These are phyloP conservation scores for Punctoribates punctum DNA, from an alignment of 2,888 invertebrate species.

Conservation along the genomic window DNA sequence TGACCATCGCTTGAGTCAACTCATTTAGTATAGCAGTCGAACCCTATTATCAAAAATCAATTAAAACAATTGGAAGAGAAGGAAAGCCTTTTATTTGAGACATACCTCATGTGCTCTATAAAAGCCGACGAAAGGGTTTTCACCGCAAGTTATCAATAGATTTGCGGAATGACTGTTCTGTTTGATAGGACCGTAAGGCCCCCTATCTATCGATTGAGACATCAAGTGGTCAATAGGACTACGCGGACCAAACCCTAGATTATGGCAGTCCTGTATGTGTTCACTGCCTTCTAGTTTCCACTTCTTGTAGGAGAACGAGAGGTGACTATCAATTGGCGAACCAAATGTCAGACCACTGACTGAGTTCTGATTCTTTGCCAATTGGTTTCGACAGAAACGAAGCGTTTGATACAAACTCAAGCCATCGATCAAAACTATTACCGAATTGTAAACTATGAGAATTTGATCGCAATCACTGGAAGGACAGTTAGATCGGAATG, in stretches of 20 bases:
- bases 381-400: conserved; percentile 70
- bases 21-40: conserved; percentile 75
- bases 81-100: not conserved
- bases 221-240: conserved; percentile 82
- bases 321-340: conserved; percentile 59
- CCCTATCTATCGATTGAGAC: conserved; percentile 69
- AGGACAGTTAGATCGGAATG: conserved; percentile 56
- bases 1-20: conserved; percentile 87
- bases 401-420: conserved; percentile 74
- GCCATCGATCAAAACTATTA: conserved; percentile 70
- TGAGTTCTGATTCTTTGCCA: conserved; percentile 59
- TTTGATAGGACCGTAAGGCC: conserved; percentile 60
- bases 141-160: conserved; percentile 71
- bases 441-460: conserved; percentile 68
- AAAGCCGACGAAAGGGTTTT: conserved; percentile 78
- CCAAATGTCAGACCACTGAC: conserved; percentile 49
- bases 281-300: conserved; percentile 74
- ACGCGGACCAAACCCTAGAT: conserved; percentile 56
- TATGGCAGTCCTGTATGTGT: conserved; percentile 69
- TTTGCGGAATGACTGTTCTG: conserved; percentile 72
- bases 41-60: conserved; percentile 58
- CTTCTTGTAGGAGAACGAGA: conserved; percentile 71
- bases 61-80: not conserved
- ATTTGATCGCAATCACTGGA: conserved; percentile 63
- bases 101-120: conserved; percentile 75